Base-by-base conservation (phyloP, 2,888 invertebrate genomes). In the Mythimna pallens region DNA sequence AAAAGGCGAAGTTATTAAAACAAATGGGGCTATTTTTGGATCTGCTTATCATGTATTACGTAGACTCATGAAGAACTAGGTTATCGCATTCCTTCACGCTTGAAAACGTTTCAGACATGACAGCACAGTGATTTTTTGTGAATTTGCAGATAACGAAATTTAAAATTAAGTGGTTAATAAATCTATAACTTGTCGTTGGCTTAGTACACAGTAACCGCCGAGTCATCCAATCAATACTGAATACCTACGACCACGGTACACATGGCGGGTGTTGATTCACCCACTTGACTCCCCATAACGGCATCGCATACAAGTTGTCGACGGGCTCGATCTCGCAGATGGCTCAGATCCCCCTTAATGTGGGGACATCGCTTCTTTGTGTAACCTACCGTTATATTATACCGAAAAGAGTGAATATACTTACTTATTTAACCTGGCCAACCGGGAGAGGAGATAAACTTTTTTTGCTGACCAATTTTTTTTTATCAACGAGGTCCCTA, bases 321-420 rank as follows among this genome's bases (percentile, higher is more conserved):
- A 73, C 85, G 83, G 82, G 81, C 85, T 85, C 81, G 86, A 83
- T 87, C 86, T 82, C 74, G 47, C 84, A 86, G 85, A 89, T 87
- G 87, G 87, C 81, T 73, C 57, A 70, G 86, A 83, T 84, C 88
- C 88, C 84, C 87, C 83, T 83, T 89, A 88, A 88, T 85, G 81
- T 82, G 70, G 82, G 76, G 77, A 79, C 83, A 86, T 81, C 69
- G 83, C 78, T 78, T 83, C 78, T 74, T 81, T 78, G 65, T 81
- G 76, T 80, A 67, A 69, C 76, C 70, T 77, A 69, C 65, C 80
- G 73, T 78, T 80, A 72, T 76, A 68, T 79, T 78, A 76, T 70
- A 71, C 75, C 70, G n/a, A 82, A 82, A 86, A 82, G 73, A 75
- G 76, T 75, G 66, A 76, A 79, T 83, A 76, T 78, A 80, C 72